Evolutionary conservation across 92 coral and sea anemone genomes (phyloP).

Genomic region (Zoanthus sansibaricus): DNA sequence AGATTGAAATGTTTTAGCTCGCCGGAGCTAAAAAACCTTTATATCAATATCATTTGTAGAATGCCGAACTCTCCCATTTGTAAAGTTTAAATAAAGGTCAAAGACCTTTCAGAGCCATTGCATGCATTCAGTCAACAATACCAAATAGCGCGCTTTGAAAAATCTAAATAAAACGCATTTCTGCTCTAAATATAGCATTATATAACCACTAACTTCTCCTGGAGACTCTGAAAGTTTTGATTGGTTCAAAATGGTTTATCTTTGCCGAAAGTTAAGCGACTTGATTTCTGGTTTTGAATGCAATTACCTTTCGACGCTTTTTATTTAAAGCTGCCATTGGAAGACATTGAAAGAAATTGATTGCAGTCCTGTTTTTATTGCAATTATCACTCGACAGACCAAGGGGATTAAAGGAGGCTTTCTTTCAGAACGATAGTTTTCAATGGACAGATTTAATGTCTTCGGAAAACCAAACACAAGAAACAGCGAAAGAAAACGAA

Average conservation of each 20-base stretch:
- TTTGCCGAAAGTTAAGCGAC: neutral
- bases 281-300: neutral
- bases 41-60: too few species aligned
- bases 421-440: constrained; percentile 14
- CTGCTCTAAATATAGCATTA: neutral
- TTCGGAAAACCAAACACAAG: constrained; percentile 27
- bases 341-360: neutral
- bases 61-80: too few species aligned
- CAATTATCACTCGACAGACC: neutral
- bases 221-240: neutral
- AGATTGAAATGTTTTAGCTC: too few species aligned
- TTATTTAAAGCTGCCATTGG: neutral
- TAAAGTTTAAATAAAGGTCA: too few species aligned
- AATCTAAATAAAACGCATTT: too few species aligned
- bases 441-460: constrained; percentile 50
- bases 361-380: neutral
- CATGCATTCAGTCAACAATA: too few species aligned
- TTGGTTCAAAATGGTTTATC: constrained; percentile 1
- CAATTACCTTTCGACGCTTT: neutral
- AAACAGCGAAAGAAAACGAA: constrained; percentile 17
- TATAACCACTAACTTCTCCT: neutral
- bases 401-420: neutral
- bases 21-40: too few species aligned
- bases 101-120: too few species aligned
- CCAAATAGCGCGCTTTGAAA: too few species aligned